Conservation (phyloP, 53 echinoderm and acorn worm species). For the Zoroaster sp. region DNA sequence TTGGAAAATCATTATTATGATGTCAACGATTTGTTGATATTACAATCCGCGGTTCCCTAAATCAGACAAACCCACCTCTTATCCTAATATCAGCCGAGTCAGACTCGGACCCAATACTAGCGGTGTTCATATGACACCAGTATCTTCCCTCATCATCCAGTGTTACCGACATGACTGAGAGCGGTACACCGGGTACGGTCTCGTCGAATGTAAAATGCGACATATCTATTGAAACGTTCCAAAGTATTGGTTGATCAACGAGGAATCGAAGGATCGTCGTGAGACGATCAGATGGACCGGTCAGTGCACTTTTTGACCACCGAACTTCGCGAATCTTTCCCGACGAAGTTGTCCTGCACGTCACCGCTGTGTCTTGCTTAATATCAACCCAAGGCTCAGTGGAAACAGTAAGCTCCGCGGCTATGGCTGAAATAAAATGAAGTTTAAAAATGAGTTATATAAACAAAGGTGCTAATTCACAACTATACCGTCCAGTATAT, state of each 20-base stretch:
- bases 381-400: neutral
- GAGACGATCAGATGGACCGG: neutral
- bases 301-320: neutral
- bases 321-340: neutral
- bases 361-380: neutral
- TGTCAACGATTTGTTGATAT: too few relatives aligned
- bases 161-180: neutral
- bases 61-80: neutral
- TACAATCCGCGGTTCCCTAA: too few relatives aligned
- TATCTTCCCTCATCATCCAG: neutral
- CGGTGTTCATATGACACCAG: neutral
- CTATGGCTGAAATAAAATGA: neutral
- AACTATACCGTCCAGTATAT: too few relatives aligned
- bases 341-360: neutral
- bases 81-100: neutral
- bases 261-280: neutral
- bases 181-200: neutral
- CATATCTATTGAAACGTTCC: neutral
- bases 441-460: neutral
- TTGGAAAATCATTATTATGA: too few relatives aligned
- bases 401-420: neutral
- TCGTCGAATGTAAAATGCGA: neutral
- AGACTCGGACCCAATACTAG: neutral
- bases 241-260: neutral
- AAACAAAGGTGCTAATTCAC: too few relatives aligned